A percentile compares a stretch with the other conserved stretches of the same genome.
Conservation (phyloP, 2,888 invertebrate species). For the Mycalesis mineus region DNA sequence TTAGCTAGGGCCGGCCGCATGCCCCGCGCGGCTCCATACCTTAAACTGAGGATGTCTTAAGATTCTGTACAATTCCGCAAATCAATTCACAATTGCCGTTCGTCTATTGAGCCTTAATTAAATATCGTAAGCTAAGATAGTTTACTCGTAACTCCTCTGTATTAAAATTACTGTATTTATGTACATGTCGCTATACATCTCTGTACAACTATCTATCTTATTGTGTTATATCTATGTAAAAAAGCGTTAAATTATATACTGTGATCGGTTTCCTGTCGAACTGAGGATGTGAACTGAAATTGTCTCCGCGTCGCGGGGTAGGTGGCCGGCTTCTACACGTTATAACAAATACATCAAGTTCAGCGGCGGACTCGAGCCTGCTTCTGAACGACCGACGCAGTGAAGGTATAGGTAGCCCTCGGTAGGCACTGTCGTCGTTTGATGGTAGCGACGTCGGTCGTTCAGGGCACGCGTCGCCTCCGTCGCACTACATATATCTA, state of each 20-base stretch:
- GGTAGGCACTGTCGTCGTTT: neutral
- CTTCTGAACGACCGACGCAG: conserved; percentile 29
- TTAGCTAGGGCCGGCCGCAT: conserved; percentile 71
- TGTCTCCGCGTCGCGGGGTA: conserved; percentile 59
- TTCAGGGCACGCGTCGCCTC: conserved; percentile 41
- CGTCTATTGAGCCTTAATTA: conserved; percentile 70
- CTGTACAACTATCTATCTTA: conserved; percentile 74
- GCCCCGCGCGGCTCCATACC: conserved; percentile 56
- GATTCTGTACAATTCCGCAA: conserved; percentile 64
- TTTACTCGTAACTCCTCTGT: conserved; percentile 63
- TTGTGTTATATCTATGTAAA: conserved; percentile 60
- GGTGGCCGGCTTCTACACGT: conserved; percentile 69
- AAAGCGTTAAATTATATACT: conserved; percentile 57
- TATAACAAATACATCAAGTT: conserved; percentile 77
- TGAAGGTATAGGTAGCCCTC: neutral
- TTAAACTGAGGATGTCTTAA: conserved; percentile 67
- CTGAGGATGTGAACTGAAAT: conserved; percentile 67
- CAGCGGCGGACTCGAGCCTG: conserved; percentile 44
- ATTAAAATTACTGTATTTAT: conserved; percentile 74
- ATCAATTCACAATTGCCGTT: conserved; percentile 60
- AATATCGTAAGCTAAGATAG: conserved; percentile 73
- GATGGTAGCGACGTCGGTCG: conserved; percentile 19
- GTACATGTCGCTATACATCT: conserved; percentile 70
- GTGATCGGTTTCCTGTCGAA: conserved; percentile 51
- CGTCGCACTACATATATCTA: conserved; percentile 72